Evolutionary conservation across 1,140 invertebrate species (phyloP).

Genomic region (Tetragnatha versicolor): DNA sequence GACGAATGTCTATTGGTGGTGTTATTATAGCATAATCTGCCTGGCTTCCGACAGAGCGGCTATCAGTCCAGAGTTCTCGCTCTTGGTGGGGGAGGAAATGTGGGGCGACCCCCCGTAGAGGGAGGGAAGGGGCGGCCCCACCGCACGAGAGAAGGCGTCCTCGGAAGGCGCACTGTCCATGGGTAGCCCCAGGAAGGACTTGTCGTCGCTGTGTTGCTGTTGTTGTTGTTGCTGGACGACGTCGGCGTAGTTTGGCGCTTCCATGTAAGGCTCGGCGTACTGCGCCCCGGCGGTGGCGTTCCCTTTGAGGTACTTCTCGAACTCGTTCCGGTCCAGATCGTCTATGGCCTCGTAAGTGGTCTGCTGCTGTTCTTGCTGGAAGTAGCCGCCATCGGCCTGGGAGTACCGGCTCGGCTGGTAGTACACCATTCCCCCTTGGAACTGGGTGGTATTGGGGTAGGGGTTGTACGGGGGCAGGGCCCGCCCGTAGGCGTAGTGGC

Average conservation of each 20-base stretch:
- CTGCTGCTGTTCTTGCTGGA: background rate
- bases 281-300: background rate
- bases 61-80: constrained; percentile 49
- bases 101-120: constrained; percentile 20
- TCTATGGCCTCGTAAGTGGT: constrained; percentile 30
- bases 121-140: constrained; percentile 5
- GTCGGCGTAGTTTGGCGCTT: constrained; percentile 13
- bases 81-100: constrained; percentile 32
- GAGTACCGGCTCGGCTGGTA: constrained; percentile 27
- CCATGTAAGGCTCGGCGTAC: constrained; percentile 6
- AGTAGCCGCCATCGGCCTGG: constrained; percentile 26
- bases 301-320: constrained; percentile 49
- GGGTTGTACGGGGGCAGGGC: constrained; percentile 31
- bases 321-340: constrained; percentile 40
- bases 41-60: constrained; percentile 41
- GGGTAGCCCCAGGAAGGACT: constrained; percentile 26
- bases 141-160: constrained; percentile 4
- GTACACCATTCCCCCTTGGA: constrained; percentile 22
- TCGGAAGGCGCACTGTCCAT: constrained; percentile 12
- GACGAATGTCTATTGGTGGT: background rate
- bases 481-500: constrained; percentile 25
- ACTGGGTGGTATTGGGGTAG: constrained; percentile 6
- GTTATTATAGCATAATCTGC: constrained; percentile 41
- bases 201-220: constrained; percentile 22
- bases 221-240: too few relatives aligned